phyloP scores from a whole-genome alignment of 2,888 invertebrate species.

The Oxycera nigricornis region DNA sequence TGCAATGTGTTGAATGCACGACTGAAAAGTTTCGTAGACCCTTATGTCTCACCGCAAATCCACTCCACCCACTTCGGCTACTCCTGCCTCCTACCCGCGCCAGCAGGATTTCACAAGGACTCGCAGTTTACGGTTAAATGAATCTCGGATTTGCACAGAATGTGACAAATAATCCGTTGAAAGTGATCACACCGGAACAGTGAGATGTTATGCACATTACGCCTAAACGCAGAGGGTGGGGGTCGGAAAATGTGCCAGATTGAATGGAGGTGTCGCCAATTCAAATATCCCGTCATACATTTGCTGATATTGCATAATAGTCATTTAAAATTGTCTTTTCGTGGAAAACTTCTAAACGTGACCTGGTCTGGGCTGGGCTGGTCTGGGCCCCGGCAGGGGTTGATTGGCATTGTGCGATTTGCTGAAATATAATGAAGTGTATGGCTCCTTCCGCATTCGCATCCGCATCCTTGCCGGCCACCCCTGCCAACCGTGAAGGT shows the following conservation, averaged over 20 bases:
- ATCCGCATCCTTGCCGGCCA: too few relatives aligned
- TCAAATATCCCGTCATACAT: background rate
- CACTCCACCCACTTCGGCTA: too few relatives aligned
- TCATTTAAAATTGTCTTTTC: conserved; percentile 2
- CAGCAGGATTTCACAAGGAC: background rate
- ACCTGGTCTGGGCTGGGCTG: too few relatives aligned
- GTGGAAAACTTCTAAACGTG: background rate
- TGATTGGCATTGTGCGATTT: too few relatives aligned
- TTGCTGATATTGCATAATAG: conserved; percentile 18
- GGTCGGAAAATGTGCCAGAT: background rate
- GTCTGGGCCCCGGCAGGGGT: too few relatives aligned
- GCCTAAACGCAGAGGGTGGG: background rate
- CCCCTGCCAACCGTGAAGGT: too few relatives aligned
- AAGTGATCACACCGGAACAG: background rate
- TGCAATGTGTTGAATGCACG: background rate
- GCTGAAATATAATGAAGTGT: too few relatives aligned
- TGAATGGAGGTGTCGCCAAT: background rate
- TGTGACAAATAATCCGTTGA: conserved; percentile 31
- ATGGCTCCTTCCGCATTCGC: too few relatives aligned
- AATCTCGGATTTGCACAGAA: background rate
- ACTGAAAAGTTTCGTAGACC: background rate
- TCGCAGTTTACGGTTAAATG: background rate
- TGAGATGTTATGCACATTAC: background rate
- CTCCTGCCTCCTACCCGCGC: too few relatives aligned
- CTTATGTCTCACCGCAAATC: conserved; percentile 9